Evolutionary conservation across 2,113 vertebrate species (phyloP).

Genomic region (Circaetus cinerascens): DNA sequence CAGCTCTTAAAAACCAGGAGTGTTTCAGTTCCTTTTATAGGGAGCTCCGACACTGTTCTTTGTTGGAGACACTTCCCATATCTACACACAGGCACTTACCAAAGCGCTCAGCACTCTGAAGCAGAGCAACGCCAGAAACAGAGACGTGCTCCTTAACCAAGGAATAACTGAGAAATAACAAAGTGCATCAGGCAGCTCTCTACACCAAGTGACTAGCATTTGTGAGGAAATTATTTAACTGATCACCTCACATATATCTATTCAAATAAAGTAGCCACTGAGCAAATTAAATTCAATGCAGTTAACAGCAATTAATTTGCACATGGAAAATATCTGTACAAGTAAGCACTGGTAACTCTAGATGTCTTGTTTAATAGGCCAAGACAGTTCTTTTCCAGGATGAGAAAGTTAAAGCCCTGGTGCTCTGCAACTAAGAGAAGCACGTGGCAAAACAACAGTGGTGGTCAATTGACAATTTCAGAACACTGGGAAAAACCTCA

Average conservation of each 20-base stretch:
- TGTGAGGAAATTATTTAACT: neutral
- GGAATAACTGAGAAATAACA: neutral
- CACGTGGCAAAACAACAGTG: neutral
- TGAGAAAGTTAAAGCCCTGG: neutral
- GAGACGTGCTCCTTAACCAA: neutral
- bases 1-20: neutral
- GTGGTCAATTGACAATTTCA: neutral
- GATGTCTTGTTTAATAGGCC: neutral
- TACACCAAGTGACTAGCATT: neutral
- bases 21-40: neutral
- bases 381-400: neutral
- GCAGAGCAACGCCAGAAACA: neutral
- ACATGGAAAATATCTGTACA: neutral
- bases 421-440: neutral
- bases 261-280: neutral
- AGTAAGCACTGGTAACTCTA: neutral
- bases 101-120: fast-evolving
- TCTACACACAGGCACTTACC: neutral
- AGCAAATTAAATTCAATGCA: neutral
- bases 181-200: neutral
- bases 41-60: neutral
- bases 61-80: neutral
- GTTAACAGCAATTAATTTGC: neutral
- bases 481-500: neutral
- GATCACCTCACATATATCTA: neutral